Evolutionary conservation across 2,797 vertebrate genomes (phyloP).

Genomic region (Sebastes cheni): DNA sequence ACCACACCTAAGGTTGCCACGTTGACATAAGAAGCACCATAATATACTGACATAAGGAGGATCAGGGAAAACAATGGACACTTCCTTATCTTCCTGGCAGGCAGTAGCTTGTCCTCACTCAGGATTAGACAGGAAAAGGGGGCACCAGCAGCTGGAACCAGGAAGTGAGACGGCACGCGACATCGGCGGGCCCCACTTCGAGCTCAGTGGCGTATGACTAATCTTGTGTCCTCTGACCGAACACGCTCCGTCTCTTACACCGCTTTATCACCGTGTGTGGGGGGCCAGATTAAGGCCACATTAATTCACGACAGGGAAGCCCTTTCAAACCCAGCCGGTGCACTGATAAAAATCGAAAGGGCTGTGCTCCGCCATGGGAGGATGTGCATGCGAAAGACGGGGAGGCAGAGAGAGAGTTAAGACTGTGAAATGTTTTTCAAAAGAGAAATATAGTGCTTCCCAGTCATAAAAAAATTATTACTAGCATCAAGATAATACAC

Average conservation of each 20-base stretch:
- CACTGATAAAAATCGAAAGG: slow-evolving; percentile 58
- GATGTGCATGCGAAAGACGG: neutral
- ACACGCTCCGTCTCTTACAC: slow-evolving; percentile 38
- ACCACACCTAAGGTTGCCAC: slow-evolving; percentile 41
- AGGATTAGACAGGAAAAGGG: slow-evolving; percentile 56
- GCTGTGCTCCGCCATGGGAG: neutral
- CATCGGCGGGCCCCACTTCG: slow-evolving; percentile 23
- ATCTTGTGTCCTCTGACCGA: slow-evolving; percentile 65
- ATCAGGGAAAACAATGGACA: slow-evolving; percentile 61
- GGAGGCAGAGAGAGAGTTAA: neutral
- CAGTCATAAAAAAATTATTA: neutral
- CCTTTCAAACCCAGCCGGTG: slow-evolving; percentile 55
- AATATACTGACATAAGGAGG: slow-evolving; percentile 45
- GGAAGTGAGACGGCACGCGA: slow-evolving; percentile 58
- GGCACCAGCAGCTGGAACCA: slow-evolving; percentile 64
- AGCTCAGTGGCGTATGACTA: slow-evolving; percentile 68
- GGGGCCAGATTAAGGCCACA: slow-evolving; percentile 72
- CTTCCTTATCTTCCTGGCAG: slow-evolving; percentile 66
- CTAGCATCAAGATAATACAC: neutral
- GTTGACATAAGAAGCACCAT: slow-evolving; percentile 12
- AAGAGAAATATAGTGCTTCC: neutral
- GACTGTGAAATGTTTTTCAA: neutral
- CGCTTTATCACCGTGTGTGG: slow-evolving; percentile 56
- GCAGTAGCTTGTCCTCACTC: slow-evolving; percentile 43
- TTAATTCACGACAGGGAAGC: slow-evolving; percentile 70